These are phyloP conservation scores for Pyxicephalus adspersus DNA, from an alignment of 2,113 vertebrate species.

Conservation along the genomic window DNA sequence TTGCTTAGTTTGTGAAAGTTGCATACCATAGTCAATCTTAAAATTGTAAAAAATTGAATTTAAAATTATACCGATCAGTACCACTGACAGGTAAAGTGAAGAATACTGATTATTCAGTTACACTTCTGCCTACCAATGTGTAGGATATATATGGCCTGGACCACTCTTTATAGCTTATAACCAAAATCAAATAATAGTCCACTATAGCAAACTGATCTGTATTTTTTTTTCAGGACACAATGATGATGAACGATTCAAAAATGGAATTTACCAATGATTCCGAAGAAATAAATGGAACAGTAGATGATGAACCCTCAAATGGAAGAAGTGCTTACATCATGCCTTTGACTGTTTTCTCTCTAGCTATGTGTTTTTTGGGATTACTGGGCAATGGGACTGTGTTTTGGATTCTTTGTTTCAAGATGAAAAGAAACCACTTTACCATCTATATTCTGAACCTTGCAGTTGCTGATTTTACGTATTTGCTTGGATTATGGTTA, in stretches of 20 bases:
- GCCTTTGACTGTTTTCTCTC: neutral
- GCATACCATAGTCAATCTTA: too few relatives aligned
- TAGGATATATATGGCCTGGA: too few relatives aligned
- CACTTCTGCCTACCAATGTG: too few relatives aligned
- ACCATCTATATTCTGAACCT: conserved; percentile 41
- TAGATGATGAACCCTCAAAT: neutral
- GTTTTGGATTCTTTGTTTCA: conserved; percentile 38
- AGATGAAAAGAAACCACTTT: conserved; percentile 37
- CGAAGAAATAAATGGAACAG: conserved; percentile 7
- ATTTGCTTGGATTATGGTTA: conserved; percentile 6
- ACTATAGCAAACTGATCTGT: neutral
- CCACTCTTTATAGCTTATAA: too few relatives aligned
- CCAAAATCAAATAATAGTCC: too few relatives aligned
- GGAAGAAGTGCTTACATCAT: neutral
- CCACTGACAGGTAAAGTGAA: too few relatives aligned
- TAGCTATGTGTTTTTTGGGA: conserved; percentile 8
- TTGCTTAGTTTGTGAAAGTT: too few relatives aligned
- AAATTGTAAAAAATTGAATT: too few relatives aligned
- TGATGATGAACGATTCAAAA: conserved; percentile 12
- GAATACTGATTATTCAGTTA: too few relatives aligned
- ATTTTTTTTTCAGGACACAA: conserved; percentile 5
- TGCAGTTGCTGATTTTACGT: conserved; percentile 5
- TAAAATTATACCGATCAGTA: too few relatives aligned
- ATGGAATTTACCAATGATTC: neutral
- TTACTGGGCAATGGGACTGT: conserved; percentile 41